phyloP scores from a whole-genome alignment of 2,888 invertebrate species.

The Tachystola acroxantha region DNA sequence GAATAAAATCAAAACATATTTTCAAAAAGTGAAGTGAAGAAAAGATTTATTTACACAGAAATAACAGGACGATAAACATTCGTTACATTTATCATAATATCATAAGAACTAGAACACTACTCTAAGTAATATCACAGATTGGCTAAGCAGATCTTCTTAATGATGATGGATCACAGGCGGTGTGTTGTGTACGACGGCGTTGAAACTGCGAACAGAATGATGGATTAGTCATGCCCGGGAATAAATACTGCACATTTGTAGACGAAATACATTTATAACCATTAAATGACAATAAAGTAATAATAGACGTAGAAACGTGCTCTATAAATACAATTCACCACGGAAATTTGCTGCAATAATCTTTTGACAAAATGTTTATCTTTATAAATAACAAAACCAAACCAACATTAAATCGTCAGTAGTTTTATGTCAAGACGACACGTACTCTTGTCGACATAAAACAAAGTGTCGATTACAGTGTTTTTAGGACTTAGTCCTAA shows the following conservation, averaged over 20 bases:
- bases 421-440: no score
- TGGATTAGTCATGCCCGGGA: slow-evolving; percentile 17
- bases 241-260: slow-evolving; percentile 1
- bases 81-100: slow-evolving; percentile 6
- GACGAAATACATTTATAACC: neutral
- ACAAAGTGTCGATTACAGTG: no score
- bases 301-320: neutral
- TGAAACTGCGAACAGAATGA: slow-evolving; percentile 58
- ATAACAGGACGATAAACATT: slow-evolving; percentile 3
- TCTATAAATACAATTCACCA: slow-evolving; percentile 15
- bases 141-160: slow-evolving; percentile 42
- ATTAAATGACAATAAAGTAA: neutral
- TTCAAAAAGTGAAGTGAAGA: neutral
- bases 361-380: no score
- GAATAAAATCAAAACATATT: neutral
- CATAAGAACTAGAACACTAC: slow-evolving; percentile 10
- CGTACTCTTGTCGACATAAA: no score
- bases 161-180: slow-evolving; percentile 72
- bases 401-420: no score
- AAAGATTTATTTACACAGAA: slow-evolving; percentile 11
- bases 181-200: slow-evolving; percentile 71
- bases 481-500: no score
- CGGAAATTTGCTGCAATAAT: slow-evolving; percentile 9
- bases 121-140: slow-evolving; percentile 66
- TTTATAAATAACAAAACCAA: no score